Evolutionary conservation across 2,888 invertebrate species (phyloP).

Genomic region (Bellardia pandia): DNA sequence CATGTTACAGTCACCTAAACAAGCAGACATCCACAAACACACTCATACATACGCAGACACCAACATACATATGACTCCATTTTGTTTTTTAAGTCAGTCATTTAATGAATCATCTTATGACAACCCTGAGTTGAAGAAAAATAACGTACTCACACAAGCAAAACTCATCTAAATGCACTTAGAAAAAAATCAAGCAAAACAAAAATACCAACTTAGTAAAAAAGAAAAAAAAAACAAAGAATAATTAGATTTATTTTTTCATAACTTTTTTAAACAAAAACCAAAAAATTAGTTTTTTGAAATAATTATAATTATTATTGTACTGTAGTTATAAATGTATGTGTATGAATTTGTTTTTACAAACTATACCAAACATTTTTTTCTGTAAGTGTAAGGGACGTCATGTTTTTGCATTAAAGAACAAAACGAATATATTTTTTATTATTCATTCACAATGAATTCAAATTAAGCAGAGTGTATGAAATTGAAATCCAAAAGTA

Average conservation of each 20-base stretch:
- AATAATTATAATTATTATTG: conserved; percentile 44
- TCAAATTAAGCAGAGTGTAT: conserved; percentile 33
- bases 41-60: conserved; percentile 26
- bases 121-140: conserved; percentile 6
- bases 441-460: conserved; percentile 66
- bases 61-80: conserved; percentile 37
- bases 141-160: neutral
- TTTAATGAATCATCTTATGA: conserved; percentile 20
- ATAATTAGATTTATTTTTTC: conserved; percentile 43
- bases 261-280: conserved; percentile 38
- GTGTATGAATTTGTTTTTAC: conserved; percentile 45
- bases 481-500: conserved; percentile 4
- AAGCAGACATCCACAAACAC: neutral
- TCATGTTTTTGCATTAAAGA: conserved; percentile 29
- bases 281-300: conserved; percentile 20
- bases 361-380: conserved; percentile 3
- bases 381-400: conserved; percentile 44
- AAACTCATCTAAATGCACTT: conserved; percentile 28
- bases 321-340: conserved; percentile 46
- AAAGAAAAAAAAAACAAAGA: neutral
- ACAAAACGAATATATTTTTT: conserved; percentile 39
- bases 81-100: conserved; percentile 40
- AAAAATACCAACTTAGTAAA: neutral
- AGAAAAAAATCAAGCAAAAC: conserved; percentile 11
- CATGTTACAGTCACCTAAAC: too few species aligned